phyloP scores from a whole-genome alignment of 2,797 vertebrate genomes.

The Halcyon smyrnensis region DNA sequence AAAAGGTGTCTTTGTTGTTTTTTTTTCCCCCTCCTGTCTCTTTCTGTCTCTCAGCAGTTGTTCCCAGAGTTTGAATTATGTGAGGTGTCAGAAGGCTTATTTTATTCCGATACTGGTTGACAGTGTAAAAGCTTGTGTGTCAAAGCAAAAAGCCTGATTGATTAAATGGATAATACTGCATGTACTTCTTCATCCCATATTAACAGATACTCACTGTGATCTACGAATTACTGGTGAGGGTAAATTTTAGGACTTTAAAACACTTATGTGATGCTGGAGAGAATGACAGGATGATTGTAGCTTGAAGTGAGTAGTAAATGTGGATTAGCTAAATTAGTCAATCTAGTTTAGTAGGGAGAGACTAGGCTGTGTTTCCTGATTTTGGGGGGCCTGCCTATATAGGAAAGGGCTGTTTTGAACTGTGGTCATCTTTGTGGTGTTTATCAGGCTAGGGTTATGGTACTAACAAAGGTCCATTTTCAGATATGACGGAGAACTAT shows the following conservation, averaged over 20 bases:
- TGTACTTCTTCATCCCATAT: not conserved
- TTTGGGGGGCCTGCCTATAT: not conserved
- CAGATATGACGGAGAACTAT: not conserved
- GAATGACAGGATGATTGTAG: fast-evolving
- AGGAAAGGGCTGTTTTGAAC: not conserved
- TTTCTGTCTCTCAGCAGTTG: not conserved
- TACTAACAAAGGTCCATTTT: not conserved
- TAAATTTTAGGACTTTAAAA: not conserved
- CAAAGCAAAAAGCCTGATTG: not conserved
- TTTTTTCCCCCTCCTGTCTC: fast-evolving
- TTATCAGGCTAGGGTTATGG: not conserved
- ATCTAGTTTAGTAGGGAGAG: not conserved
- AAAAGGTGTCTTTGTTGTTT: not conserved
- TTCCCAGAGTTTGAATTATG: not conserved
- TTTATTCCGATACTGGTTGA: not conserved
- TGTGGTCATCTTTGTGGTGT: fast-evolving
- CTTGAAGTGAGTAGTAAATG: not conserved
- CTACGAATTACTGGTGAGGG: not conserved
- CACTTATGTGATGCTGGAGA: fast-evolving
- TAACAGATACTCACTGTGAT: not conserved
- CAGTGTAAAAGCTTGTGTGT: not conserved
- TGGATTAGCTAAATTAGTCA: not conserved
- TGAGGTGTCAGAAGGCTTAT: not conserved
- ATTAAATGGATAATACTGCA: not conserved
- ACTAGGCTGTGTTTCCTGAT: not conserved